Conservation (phyloP, 2,888 invertebrate genomes). For the Dasypogon diadema region DNA sequence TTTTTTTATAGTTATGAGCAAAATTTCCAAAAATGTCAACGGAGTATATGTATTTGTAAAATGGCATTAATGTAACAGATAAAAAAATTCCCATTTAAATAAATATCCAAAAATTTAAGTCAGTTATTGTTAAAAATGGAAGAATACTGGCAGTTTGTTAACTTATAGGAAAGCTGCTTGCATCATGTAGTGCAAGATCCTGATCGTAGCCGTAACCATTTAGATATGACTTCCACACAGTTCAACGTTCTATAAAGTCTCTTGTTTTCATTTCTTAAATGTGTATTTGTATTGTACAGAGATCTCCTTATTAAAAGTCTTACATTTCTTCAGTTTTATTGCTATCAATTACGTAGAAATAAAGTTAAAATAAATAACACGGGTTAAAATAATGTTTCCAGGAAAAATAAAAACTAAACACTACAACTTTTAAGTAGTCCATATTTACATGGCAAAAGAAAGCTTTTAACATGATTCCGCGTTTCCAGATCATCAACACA, state of each 20-base stretch:
- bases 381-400: background rate
- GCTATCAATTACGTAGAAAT: slow-evolving; percentile 41
- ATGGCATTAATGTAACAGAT: too few species aligned
- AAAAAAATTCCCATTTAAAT: background rate
- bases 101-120: slow-evolving; percentile 13
- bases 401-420: background rate
- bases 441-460: slow-evolving; percentile 23
- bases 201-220: slow-evolving; percentile 9
- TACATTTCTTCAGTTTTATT: slow-evolving; percentile 26
- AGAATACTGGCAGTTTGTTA: slow-evolving; percentile 43
- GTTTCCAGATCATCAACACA: background rate
- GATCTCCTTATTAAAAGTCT: slow-evolving; percentile 49
- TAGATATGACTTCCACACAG: background rate
- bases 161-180: slow-evolving; percentile 40
- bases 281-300: slow-evolving; percentile 44
- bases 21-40: too few species aligned
- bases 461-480: slow-evolving; percentile 23
- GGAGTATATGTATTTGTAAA: too few species aligned
- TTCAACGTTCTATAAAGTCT: slow-evolving; percentile 39
- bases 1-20: too few species aligned
- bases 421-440: background rate
- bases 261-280: slow-evolving; percentile 29
- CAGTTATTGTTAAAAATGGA: slow-evolving; percentile 30
- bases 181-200: background rate
- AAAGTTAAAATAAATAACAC: background rate